Base-by-base conservation (phyloP, 2,888 invertebrate species). In the Zeuzera pyrina region DNA sequence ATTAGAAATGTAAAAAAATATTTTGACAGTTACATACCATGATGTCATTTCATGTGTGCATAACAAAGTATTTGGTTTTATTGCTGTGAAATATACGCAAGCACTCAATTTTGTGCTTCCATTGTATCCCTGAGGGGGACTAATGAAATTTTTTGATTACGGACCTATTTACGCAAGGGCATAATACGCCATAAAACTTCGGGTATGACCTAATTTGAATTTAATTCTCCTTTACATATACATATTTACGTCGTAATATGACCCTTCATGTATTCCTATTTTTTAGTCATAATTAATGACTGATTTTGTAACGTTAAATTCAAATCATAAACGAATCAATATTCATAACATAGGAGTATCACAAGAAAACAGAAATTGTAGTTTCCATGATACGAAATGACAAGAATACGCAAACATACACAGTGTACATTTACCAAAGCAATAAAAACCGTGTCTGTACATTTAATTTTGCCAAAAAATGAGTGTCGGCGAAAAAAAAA, bases 41-140 rank as follows among this genome's bases (percentile, higher is more conserved):
- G 13, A 26, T 33, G 29, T 29, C 43, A 10, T 10, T 41, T 37
- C 46, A 36, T 50, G 52, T 54, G 54, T 57, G 52, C 51, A 53
- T 57, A 62, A 58, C 54, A 54, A 57, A 59, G 53, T 57, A 56
- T 62, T 51, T 42, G 44, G 49, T 57, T 65, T 60, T 61, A 64
- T 59, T 58, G 52, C 52, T 45, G 53, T 55, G n/a, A n/a, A 54
- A 57, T 54, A 60, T 55, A 56, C 49, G 49, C 45, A 41, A 51
- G 48, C 49, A 52, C 55, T 59, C 53, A 56, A 57, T 57, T 49
- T 43, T 21, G 38, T 44, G 40, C 38, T 44, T 47, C 38, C 27
- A 38, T 38, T 40, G 29, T 35, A 25, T 25, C 13, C 33, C 46
- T 35, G 30, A 42, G 43, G 40, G 43, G 43, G 40, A 41, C 49